These are phyloP conservation scores for Anagrus nilaparvatae DNA, from an alignment of 1,140 invertebrate genomes.

Conservation along the genomic window DNA sequence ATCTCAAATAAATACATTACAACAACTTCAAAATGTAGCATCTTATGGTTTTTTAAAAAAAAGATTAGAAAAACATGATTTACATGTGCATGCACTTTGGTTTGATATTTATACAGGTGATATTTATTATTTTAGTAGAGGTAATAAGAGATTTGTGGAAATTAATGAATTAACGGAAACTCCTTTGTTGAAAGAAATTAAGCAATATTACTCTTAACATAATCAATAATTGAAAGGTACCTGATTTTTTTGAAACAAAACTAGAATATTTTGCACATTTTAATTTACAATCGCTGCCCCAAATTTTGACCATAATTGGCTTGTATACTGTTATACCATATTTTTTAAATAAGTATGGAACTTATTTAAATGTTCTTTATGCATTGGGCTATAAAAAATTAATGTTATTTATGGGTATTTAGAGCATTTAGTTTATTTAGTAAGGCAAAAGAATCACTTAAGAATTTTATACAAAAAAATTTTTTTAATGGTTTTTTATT, in stretches of 20 bases:
- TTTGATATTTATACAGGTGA: constrained; percentile 96
- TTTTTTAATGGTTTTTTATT: too few relatives aligned
- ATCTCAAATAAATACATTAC: constrained; percentile 89
- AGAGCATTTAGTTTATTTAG: too few relatives aligned
- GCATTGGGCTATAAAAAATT: too few relatives aligned
- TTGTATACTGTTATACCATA: neutral
- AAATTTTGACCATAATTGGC: neutral
- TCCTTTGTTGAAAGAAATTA: constrained; percentile 63
- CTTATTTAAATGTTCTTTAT: too few relatives aligned
- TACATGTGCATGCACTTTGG: constrained; percentile 91
- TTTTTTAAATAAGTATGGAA: too few relatives aligned
- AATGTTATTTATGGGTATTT: too few relatives aligned
- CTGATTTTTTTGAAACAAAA: too few relatives aligned
- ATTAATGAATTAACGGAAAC: constrained; percentile 74
- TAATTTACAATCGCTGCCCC: neutral
- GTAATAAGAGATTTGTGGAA: constrained; percentile 71
- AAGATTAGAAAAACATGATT: constrained; percentile 65
- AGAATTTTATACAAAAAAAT: too few relatives aligned
- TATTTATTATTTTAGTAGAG: constrained; percentile 85
- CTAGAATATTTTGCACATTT: too few relatives aligned
- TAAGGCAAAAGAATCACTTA: too few relatives aligned
- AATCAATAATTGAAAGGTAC: too few relatives aligned
- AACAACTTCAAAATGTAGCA: constrained; percentile 89
- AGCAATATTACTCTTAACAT: constrained; percentile 69
- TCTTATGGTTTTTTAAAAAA: constrained; percentile 88